Evolutionary conservation across 1,140 invertebrate species (phyloP).

Genomic region (Drosophila tani): DNA sequence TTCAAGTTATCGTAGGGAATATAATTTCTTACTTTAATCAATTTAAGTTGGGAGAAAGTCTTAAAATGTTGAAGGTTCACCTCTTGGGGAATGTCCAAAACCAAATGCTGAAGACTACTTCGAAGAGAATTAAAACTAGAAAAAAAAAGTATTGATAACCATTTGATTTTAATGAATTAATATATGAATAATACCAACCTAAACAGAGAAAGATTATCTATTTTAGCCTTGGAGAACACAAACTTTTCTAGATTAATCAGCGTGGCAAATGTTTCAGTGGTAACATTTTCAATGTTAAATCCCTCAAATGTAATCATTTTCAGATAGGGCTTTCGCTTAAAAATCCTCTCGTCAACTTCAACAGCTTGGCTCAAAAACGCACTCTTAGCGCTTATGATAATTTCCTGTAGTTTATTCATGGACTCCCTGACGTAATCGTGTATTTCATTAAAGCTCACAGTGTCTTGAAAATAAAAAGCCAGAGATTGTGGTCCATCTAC

Average conservation of each 20-base stretch:
- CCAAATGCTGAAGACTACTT: conserved; percentile 12
- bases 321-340: neutral
- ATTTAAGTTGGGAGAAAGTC: neutral
- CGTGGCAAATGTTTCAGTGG: neutral
- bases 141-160: neutral
- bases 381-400: neutral
- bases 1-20: neutral
- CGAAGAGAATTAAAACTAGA: neutral
- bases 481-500: conserved; percentile 7
- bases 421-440: neutral
- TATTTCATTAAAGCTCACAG: neutral
- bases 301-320: conserved; percentile 1
- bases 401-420: conserved; percentile 8
- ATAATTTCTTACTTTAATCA: neutral
- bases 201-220: neutral
- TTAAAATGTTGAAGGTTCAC: conserved; percentile 20
- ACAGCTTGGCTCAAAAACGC: neutral
- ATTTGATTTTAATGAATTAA: neutral
- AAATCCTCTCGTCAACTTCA: neutral
- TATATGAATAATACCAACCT: neutral
- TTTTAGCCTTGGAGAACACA: neutral
- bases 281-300: conserved; percentile 2
- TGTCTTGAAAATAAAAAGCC: neutral
- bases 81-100: conserved; percentile 1
- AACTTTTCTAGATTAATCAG: neutral